These are phyloP conservation scores for Eilema sororculum DNA, from an alignment of 2,888 invertebrate species.

Conservation along the genomic window DNA sequence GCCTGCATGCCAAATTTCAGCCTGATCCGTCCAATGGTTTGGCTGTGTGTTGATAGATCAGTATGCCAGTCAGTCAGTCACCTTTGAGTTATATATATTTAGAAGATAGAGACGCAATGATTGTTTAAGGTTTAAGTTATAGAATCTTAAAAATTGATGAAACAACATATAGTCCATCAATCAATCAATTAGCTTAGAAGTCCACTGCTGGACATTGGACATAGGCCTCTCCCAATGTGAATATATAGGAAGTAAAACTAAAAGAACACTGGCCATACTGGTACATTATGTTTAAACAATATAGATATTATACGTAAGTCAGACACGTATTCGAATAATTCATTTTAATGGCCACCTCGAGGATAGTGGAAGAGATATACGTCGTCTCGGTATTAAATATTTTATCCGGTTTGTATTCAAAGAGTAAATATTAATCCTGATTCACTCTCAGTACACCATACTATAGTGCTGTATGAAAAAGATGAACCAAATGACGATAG, in stretches of 20 bases:
- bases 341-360: conserved; percentile 52
- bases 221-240: no score
- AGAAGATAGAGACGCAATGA: no score
- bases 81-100: no score
- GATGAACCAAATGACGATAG: conserved; percentile 8
- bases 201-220: no score
- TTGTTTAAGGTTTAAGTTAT: not conserved
- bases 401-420: conserved; percentile 43
- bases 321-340: conserved; percentile 53
- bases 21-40: no score
- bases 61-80: no score
- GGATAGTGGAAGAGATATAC: conserved; percentile 45
- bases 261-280: not conserved
- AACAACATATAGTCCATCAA: no score
- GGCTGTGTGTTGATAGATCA: no score
- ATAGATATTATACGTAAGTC: conserved; percentile 30
- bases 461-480: conserved; percentile 12
- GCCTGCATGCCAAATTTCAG: no score
- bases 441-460: conserved; percentile 23
- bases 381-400: conserved; percentile 48
- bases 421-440: conserved; percentile 35
- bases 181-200: no score
- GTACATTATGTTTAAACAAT: conserved; percentile 32
- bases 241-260: not conserved
- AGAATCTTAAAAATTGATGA: no score